Base-by-base conservation (phyloP, 2,888 invertebrate species). In the Pantelozetes paolii region DNA sequence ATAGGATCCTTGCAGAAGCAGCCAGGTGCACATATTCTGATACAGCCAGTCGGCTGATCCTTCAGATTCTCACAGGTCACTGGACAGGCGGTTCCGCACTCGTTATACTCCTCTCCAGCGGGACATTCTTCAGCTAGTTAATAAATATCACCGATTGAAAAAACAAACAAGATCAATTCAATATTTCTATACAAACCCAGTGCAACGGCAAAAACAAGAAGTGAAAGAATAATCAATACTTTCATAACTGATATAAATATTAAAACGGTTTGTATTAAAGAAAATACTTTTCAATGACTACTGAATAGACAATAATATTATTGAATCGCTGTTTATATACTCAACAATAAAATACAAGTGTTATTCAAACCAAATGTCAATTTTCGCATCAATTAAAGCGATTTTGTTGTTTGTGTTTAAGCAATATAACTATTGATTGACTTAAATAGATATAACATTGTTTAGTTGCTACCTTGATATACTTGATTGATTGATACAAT, bases 61-160 rank as follows among this genome's bases (percentile, higher is more conserved):
- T 70, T 5, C 32, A 2, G 18, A 26, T 70, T 42, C 70, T 45
- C 20, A 20, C 70, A 70, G 32, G 70, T 70, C 13, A 23, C 20
- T 26, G 70, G 70, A 70, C 70, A 70, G 42, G 42, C 28, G 15
- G 70, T 70, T 9, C 70, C 70, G 45, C 70, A 70, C 42, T 42
- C 70, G 23, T 42, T 42, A 15, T 40, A 70, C 15, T 11, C 15
- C 23, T 70, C 70, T 45, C 23, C 23, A 5, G 42, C 70, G 11
- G 36, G 30, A 36, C 67, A 45, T 13, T 40, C 40, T 40, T 18
- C 9, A 1, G 28, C 18, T 69, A 13, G n/a, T n/a, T n/a, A n/a
- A n/a, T n/a, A n/a, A n/a, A n/a, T n/a, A n/a, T n/a, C n/a, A n/a
- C 18, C 26, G 54, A 9, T 23, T 54, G 11, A 23, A 23, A 23